Evolutionary conservation across 2,113 vertebrate genomes (phyloP).

Genomic region (Grantiella picta): DNA sequence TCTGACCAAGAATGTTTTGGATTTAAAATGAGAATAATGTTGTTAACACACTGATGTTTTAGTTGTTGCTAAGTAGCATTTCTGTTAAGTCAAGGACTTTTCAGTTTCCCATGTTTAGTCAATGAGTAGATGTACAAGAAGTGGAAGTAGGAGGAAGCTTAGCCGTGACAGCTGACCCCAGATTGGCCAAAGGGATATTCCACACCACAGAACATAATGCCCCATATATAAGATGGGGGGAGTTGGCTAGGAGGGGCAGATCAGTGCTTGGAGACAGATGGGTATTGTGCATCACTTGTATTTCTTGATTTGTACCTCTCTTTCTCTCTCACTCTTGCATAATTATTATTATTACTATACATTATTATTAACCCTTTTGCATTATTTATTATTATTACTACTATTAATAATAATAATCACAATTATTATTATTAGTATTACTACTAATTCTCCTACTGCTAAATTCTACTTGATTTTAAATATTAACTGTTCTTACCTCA

Average conservation of each 20-base stretch:
- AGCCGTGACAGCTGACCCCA: neutral
- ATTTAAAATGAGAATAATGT: neutral
- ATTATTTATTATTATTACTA: neutral
- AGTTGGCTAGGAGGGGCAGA: neutral
- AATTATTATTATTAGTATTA: neutral
- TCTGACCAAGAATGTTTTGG: neutral
- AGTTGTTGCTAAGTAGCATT: neutral
- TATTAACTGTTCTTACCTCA: neutral
- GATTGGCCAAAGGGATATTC: neutral
- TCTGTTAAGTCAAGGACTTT: neutral
- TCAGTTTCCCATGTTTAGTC: too few species aligned
- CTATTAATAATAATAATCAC: too few species aligned
- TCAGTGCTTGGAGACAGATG: neutral
- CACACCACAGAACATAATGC: neutral
- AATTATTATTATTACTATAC: neutral
- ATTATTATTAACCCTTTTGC: too few species aligned
- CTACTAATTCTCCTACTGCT: rapidly evolving
- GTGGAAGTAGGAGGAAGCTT: neutral
- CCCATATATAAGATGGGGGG: rapidly evolving
- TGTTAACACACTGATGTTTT: neutral
- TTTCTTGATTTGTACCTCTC: neutral
- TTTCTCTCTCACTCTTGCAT: neutral
- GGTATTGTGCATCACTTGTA: neutral
- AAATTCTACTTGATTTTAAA: neutral
- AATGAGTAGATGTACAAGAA: neutral